Percentiles rank a stretch among this genome's conserved stretches.
Evolutionary conservation across 2,113 vertebrate genomes (phyloP).

Genomic region (Archilochus colubris): DNA sequence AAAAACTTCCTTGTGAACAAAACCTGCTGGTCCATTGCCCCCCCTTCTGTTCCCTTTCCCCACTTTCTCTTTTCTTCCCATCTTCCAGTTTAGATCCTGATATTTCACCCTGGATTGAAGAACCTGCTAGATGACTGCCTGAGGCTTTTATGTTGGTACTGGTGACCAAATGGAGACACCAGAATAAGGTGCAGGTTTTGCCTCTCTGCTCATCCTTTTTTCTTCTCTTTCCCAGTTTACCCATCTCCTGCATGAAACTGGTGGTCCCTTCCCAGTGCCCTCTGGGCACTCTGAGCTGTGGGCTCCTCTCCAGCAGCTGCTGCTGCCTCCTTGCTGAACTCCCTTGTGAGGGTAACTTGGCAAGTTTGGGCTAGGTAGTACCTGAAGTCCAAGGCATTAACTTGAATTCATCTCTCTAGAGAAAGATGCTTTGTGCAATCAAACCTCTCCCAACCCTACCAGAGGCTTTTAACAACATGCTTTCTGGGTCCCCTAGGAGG

Average conservation of each 20-base stretch:
- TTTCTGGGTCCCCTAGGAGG: neutral
- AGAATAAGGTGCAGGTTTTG: neutral
- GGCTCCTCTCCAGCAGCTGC: neutral
- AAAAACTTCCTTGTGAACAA: neutral
- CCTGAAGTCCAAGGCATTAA: neutral
- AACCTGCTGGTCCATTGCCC: neutral
- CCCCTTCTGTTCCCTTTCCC: neutral
- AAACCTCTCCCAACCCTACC: neutral
- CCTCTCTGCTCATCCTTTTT: neutral
- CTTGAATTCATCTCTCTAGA: neutral
- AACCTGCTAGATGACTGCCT: rapidly evolving
- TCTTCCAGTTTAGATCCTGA: neutral
- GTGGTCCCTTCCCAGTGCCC: neutral
- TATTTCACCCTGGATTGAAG: neutral
- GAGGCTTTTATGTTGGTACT: neutral
- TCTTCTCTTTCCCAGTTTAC: neutral
- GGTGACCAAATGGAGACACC: neutral
- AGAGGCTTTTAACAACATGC: neutral
- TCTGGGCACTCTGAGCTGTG: neutral
- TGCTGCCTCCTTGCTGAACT: neutral
- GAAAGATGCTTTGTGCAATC: slow-evolving; percentile 25
- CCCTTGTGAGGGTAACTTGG: neutral
- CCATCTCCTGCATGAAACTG: neutral
- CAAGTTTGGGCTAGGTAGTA: neutral
- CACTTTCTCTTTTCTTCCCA: rapidly evolving